Evolutionary conservation across 2,113 vertebrate species (phyloP), one percentile per base, ranked within the genome.

Genomic region (Rousettus leschenaultii): DNA sequence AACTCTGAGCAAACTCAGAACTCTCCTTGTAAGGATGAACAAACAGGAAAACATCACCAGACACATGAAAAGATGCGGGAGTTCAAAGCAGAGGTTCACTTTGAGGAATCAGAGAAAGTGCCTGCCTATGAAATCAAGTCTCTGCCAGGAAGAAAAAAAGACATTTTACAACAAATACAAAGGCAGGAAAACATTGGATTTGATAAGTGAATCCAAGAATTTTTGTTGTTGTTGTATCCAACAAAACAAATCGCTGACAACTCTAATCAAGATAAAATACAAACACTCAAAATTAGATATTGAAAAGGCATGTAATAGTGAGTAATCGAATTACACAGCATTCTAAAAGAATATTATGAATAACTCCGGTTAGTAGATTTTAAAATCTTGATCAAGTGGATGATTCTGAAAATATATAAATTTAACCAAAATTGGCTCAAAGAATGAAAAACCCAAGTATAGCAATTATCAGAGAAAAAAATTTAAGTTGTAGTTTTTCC

Each of bases 11-110:
- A 87, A 48, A n/a, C 73, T 89, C 59, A 59, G 91, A 91, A 45
- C 22, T 78, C 18, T 30, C 48, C 66, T 53, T 83, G 43, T 53
- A 82, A 95, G 24, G 78, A 90, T 48, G 68, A 88, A 59, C 61
- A 82, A 92, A 91, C 82, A 89, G 85, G 66, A 74, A 80, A 89
- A 82, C 73, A 95, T 78, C 90, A 59, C 28, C 73, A 93, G 93
- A 89, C 95, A 86, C 38, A 30, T 65, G 78, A 94, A 86, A 96
- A 86, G 94, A 93, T 28, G 53, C 48, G 26, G 21, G 85, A 77
- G 80, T 94, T 96, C 91, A 96, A 97, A 89, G 93, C 88, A 82
- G 57, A 86, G 68, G 48, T 55, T 91, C 63, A 26, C 95, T 89
- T 84, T 89, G 73, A 96, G 86, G 51, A 93, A 93, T 89, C 73